phyloP scores from a whole-genome alignment of 2,888 invertebrate species.

The Drosophila pegasa region DNA sequence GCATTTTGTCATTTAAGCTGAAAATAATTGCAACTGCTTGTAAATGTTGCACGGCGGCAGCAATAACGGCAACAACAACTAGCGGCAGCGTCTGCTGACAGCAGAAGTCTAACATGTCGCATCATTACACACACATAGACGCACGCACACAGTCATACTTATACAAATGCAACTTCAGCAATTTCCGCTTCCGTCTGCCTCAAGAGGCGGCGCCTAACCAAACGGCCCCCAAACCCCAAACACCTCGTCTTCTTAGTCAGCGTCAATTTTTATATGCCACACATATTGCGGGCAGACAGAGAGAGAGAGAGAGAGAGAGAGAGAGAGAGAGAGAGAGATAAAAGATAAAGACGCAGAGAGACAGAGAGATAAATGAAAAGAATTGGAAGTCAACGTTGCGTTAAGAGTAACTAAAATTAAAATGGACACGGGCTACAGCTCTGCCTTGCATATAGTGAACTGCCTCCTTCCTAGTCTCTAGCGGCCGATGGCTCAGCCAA shows the following conservation, averaged over 20 bases:
- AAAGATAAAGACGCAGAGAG: not conserved
- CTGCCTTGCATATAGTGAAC: slow-evolving; percentile 19
- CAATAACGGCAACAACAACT: slow-evolving; percentile 48
- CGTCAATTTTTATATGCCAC: slow-evolving; percentile 56
- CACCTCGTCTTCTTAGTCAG: slow-evolving; percentile 42
- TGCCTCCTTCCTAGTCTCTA: not conserved
- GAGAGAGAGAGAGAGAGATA: too few species aligned
- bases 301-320: slow-evolving; percentile 1
- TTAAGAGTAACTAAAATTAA: slow-evolving; percentile 70
- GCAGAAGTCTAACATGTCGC: slow-evolving; percentile 64
- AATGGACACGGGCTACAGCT: slow-evolving; percentile 64
- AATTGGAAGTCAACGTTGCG: slow-evolving; percentile 69
- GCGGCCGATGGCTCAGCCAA: not conserved
- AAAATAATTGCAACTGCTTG: slow-evolving; percentile 84
- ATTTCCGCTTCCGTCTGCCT: slow-evolving; percentile 77
- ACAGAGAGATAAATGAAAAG: slow-evolving; percentile 54
- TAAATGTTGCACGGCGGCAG: slow-evolving; percentile 64
- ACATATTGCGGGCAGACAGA: slow-evolving; percentile 28
- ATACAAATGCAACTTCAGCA: slow-evolving; percentile 72
- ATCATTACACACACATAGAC: slow-evolving; percentile 63
- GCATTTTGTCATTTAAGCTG: slow-evolving; percentile 84
- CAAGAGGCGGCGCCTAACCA: slow-evolving; percentile 50
- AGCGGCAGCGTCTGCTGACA: slow-evolving; percentile 59
- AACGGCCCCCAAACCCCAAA: slow-evolving; percentile 12
- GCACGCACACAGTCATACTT: slow-evolving; percentile 11